Evolutionary conservation across 2,888 invertebrate genomes (phyloP), one percentile per base, ranked within the genome.

Genomic region (Cistogaster globosa): DNA sequence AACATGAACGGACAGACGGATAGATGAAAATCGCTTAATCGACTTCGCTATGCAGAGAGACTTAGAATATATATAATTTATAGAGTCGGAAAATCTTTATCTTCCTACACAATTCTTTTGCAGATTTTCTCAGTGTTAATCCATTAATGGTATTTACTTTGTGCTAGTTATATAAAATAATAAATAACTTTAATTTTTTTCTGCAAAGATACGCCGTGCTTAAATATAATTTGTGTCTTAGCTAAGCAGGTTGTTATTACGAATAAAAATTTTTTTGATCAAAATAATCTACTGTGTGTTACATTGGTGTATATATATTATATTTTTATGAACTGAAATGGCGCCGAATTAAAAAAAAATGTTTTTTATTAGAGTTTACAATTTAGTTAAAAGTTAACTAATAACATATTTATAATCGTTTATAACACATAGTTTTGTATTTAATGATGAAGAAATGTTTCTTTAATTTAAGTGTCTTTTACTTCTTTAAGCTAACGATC

Each of bases 241-340:
- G 60, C 72, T 58, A 68, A 62, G 72, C 83, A 83, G 78, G 83
- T 83, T 83, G 83, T 63, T 78, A 62, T 60, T 38, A 68, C 48
- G 74, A 60, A 75, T 32, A 32, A 32, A 26, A 32, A 32, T 32
- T 32, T 32, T 32, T 32, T 32, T 7, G 2, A 5, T 0, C 32
- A 18, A 14, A 63, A 22, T 26, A 69, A 53, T 71, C 38, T 42
- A 62, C 32, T 0, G 14, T 36, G 36, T 36, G 53, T 58, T 75
- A 75, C 68, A 81, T 45, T 69, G 57, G 75, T 81, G 68, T 16
- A 57, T 16, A 57, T 36, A 63, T 69, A 57, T 69, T 32, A 48
- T 68, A 68, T 68, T 81, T 67, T 48, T 38, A 62, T 62, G 18
- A 75, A 74, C 18, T 55, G 53, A 36, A 68, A 45, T 74, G 74